These are phyloP conservation scores for Phoxinus dragarum DNA, from an alignment of 2,797 vertebrate species.

Conservation along the genomic window DNA sequence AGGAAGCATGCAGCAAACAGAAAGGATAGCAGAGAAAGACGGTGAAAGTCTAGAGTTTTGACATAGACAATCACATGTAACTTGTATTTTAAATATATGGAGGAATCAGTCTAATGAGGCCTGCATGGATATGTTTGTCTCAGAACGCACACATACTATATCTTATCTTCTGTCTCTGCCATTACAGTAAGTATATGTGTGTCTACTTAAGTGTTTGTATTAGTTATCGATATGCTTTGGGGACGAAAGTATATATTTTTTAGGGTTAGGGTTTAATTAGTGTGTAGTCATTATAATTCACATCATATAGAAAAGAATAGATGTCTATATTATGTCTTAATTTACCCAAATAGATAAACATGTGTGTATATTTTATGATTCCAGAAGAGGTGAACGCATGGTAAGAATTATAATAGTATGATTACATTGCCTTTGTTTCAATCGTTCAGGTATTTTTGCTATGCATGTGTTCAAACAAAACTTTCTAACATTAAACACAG, in stretches of 20 bases:
- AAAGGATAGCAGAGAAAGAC: neutral
- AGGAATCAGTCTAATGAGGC: slow-evolving; percentile 32
- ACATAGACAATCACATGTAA: neutral
- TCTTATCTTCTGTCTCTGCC: slow-evolving; percentile 12
- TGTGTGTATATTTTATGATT: neutral
- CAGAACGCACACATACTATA: neutral
- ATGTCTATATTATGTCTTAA: neutral
- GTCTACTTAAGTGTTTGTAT: slow-evolving; percentile 10
- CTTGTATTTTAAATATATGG: slow-evolving; percentile 1
- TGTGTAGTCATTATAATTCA: neutral
- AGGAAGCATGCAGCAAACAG: neutral
- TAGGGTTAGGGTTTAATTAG: neutral
- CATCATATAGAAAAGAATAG: neutral
- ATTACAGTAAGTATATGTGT: slow-evolving; percentile 16
- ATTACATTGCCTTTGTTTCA: neutral
- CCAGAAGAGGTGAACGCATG: neutral
- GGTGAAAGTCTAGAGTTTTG: slow-evolving; percentile 27
- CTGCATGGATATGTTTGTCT: slow-evolving; percentile 7
- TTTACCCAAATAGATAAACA: neutral
- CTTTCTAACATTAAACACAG: neutral
- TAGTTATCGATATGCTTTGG: slow-evolving; percentile 40
- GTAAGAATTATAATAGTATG: neutral
- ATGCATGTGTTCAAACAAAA: neutral
- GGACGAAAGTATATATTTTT: neutral
- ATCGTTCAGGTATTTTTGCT: neutral